Evolutionary conservation across 2,797 vertebrate species (phyloP), one percentile per base, ranked within the genome.

Genomic region (Dermochelys coriacea): DNA sequence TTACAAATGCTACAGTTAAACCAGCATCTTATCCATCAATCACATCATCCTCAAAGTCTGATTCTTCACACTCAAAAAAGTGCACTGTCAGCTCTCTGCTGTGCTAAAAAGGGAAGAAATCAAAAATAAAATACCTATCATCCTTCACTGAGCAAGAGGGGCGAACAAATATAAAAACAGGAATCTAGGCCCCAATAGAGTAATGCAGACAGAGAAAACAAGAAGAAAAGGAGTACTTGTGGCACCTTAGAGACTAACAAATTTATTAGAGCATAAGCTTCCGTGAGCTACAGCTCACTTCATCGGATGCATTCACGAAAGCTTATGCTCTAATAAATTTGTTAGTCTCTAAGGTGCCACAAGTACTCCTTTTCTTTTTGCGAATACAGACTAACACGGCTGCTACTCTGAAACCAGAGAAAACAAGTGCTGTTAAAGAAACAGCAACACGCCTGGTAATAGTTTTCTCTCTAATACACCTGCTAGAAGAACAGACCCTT

Each of bases 131-230:
- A 84, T 68, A 0, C 1, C 3, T 2, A 29, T 12, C 0, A 49
- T 49, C 80, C 81, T 23, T 88, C 75, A 19, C 1, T 29, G 75
- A 16, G 9, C 1, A 41, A 37, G 5, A 51, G 49, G 8, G 87
- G 80, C n/a, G 45, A 3, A 45, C 1, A 14, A 77, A 89, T 34
- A 61, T 1, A 1, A 84, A 92, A 84, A 74, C 16, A 21, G 71
- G 82, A 3, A 23, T 7, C 34, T 4, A 9, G 8, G 27, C 1
- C 34, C 15, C 18, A 81, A 0, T 15, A 6, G 18, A 91, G 8
- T 80, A 34, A 81, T 61, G 68, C 1, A 68, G 19, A 71, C 5
- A 21, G 34, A 71, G 9, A 71, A 71, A 41, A 37, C n/a, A 47
- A 31, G 34, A n/a, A n/a, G n/a, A n/a, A n/a, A n/a, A n/a, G n/a